Base-by-base conservation (phyloP, 2,113 vertebrate species). In the Thryonomys swinderianus region DNA sequence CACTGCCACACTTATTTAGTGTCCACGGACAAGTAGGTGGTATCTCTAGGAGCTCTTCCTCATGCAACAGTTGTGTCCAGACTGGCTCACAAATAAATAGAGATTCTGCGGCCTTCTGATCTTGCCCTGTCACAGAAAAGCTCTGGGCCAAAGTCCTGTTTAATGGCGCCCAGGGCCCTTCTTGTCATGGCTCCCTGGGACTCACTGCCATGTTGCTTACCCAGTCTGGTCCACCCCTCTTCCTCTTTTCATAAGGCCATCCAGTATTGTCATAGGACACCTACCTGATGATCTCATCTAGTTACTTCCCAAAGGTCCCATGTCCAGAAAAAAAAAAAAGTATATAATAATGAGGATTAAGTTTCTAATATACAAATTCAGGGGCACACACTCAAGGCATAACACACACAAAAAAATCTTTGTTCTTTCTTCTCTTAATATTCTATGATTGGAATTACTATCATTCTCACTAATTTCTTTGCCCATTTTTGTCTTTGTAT, bases 391-490 rank as follows among this genome's bases (percentile, higher is more conserved):
- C 3, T 27, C 61, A 42, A 86, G 42, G 7, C 30, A n/a, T 21
- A 59, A 21, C n/a, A 57, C n/a, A n/a, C 11, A 80, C 37, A 86
- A 32, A 83, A 85, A 83, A 85, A 69, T 20, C 16, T 64, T 34
- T 40, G 48, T n/a, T 76, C 82, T 85, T 53, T 25, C 40, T 51
- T 7, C 27, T 53, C 42, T 96, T 61, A 91, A 88, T 32, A 88
- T 85, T 66, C 16, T 81, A 13, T 64, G 76, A 85, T 90, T 64
- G 8, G 51, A 92, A 71, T 62, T 80, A 67, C 21, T 91, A 42
- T 64, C 25, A 80, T 84, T 67, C 51, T 92, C 48, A 66, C 7
- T 32, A 59, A 53, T 48, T 79, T 76, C 55, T 93, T 95, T 83
- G 73, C 8, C 37, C 17, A 67, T 32, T 45, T n/a, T 61, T 92